phyloP scores from a whole-genome alignment of 2,797 vertebrate species.

The Cirrhinus molitorella region DNA sequence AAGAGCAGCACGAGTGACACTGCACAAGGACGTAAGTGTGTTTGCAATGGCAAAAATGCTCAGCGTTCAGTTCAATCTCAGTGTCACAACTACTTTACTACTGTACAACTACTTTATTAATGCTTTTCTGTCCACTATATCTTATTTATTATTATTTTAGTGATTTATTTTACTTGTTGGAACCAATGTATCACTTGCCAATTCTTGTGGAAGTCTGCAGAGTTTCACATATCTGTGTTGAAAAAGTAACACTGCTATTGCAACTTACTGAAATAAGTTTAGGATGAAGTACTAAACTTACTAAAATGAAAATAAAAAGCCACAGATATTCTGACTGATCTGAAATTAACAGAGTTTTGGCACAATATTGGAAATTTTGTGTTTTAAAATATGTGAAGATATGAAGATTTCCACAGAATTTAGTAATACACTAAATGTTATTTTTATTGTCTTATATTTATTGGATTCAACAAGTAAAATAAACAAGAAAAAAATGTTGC shows the following conservation, averaged over 20 bases:
- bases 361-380: neutral
- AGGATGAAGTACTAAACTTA: neutral
- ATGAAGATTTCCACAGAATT: neutral
- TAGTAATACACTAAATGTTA: neutral
- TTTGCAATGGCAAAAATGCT: neutral
- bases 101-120: neutral
- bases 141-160: neutral
- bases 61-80: neutral
- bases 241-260: neutral
- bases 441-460: neutral
- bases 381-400: neutral
- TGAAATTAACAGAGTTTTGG: neutral
- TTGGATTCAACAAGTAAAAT: neutral
- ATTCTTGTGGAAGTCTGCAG: neutral
- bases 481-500: neutral
- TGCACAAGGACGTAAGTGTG: slow-evolving; percentile 75
- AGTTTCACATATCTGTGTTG: neutral
- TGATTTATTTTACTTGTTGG: neutral
- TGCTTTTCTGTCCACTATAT: neutral
- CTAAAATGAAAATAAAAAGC: neutral
- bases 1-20: slow-evolving; percentile 76
- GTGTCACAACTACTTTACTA: too few species aligned
- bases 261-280: neutral
- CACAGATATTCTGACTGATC: too few species aligned
- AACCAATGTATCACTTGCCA: neutral